Evolutionary conservation across 2,888 invertebrate genomes (phyloP), one percentile per base, ranked within the genome.

Genomic region (Tenthredo livida): DNA sequence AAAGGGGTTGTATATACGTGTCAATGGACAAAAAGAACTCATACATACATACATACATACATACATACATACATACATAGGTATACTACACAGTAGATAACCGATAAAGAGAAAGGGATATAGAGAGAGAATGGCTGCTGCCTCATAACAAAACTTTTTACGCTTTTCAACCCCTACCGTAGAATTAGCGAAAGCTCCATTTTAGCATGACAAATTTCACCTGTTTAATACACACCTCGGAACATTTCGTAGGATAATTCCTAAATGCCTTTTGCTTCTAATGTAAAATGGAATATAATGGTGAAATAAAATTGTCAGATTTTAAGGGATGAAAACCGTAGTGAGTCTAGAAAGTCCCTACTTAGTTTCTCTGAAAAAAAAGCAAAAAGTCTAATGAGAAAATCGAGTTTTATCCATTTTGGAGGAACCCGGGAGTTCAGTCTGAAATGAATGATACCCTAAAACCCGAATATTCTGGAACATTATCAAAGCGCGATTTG

Each of bases 11-110:
- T n/a, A 21, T 72, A 37, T 72, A 17, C 72, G 40, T 40, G 37
- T 40, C 72, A 72, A 72, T 72, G 72, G 40, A 72, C 72, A 72
- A 72, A 72, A 72, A 72, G 72, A 72, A 43, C n/a, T 17, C n/a
- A n/a, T n/a, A n/a, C n/a, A n/a, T n/a, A n/a, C n/a, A n/a, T n/a
- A n/a, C n/a, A n/a, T n/a, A n/a, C n/a, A n/a, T n/a, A n/a, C n/a
- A n/a, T n/a, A n/a, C n/a, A n/a, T n/a, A n/a, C n/a, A n/a, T n/a
- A n/a, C 5, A 6, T 50, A 50, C 17, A n/a, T 50, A 50, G 50
- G 50, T 17, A 50, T 50, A 17, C 17, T 73, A 6, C 21, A 70
- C 21, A 43, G 73, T 15, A 73, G n/a, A 43, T 10, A 73, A 40
- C 43, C 1, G 21, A 12, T 10, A 3, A 10, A 9, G 25, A n/a